Conservation (phyloP, 2,888 invertebrate species). For the Drosophila glabriapex region DNA sequence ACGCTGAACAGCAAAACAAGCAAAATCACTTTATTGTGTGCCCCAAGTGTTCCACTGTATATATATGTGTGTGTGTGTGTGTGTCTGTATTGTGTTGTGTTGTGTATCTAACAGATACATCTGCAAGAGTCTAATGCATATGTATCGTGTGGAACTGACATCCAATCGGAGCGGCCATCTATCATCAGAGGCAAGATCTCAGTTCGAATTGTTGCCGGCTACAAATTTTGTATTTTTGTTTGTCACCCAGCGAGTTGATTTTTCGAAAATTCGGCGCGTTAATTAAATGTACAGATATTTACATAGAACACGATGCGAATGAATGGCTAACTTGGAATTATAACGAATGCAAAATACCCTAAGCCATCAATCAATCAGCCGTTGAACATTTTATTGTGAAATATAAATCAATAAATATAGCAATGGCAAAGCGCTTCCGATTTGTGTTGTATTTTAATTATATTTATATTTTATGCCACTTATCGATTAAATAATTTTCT, state of each 20-base stretch:
- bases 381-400: neutral
- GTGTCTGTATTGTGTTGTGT: constrained; percentile 10
- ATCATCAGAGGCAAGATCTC: constrained; percentile 53
- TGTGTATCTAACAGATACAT: constrained; percentile 64
- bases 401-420: neutral
- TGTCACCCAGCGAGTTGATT: constrained; percentile 48
- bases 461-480: neutral
- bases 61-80: constrained; percentile 4
- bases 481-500: neutral
- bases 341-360: constrained; percentile 14
- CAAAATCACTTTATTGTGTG: constrained; percentile 76
- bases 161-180: constrained; percentile 51
- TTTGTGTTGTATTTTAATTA: neutral
- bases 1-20: constrained; percentile 70
- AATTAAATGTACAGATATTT: constrained; percentile 75
- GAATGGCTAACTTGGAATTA: neutral
- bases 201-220: constrained; percentile 43
- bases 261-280: constrained; percentile 53
- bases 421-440: neutral
- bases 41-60: constrained; percentile 47
- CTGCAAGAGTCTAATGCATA: constrained; percentile 63
- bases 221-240: constrained; percentile 37
- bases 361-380: neutral
- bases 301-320: constrained; percentile 27
- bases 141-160: constrained; percentile 62